Conservation (phyloP, 1,140 invertebrate genomes). For the Trachymyrmex cornetzi region DNA sequence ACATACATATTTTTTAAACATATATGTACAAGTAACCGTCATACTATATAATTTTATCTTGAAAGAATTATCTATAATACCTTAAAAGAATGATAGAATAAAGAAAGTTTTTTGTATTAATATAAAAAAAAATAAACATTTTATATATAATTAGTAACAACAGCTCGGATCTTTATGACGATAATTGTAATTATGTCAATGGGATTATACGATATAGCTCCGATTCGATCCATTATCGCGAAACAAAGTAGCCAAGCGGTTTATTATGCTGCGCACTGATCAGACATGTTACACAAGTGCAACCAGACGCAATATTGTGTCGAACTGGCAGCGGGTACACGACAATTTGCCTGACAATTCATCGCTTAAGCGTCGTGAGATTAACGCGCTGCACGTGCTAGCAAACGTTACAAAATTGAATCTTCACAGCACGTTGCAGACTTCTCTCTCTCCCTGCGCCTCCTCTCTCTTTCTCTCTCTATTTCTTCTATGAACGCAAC, state of each 20-base stretch:
- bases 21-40: too few relatives aligned
- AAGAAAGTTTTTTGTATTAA: not conserved
- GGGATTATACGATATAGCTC: slow-evolving; percentile 5
- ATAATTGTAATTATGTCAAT: slow-evolving; percentile 25
- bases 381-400: slow-evolving; percentile 55
- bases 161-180: not conserved
- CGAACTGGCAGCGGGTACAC: slow-evolving; percentile 12
- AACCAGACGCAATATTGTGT: slow-evolving; percentile 47
- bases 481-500: not conserved
- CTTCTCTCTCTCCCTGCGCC: not conserved
- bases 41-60: not conserved
- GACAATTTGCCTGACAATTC: slow-evolving; percentile 58
- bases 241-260: slow-evolving; percentile 55
- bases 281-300: slow-evolving; percentile 54
- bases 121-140: not conserved
- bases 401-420: slow-evolving; percentile 55
- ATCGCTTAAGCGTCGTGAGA: slow-evolving; percentile 47
- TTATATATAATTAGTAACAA: not conserved
- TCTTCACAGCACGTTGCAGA: slow-evolving; percentile 49
- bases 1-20: too few relatives aligned
- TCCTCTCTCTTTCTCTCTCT: not conserved
- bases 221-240: slow-evolving; percentile 44
- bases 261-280: slow-evolving; percentile 45
- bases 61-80: not conserved
- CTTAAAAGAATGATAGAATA: not conserved